These are phyloP conservation scores for Redunca redunca DNA, from an alignment of 2,113 vertebrate species.

Conservation along the genomic window DNA sequence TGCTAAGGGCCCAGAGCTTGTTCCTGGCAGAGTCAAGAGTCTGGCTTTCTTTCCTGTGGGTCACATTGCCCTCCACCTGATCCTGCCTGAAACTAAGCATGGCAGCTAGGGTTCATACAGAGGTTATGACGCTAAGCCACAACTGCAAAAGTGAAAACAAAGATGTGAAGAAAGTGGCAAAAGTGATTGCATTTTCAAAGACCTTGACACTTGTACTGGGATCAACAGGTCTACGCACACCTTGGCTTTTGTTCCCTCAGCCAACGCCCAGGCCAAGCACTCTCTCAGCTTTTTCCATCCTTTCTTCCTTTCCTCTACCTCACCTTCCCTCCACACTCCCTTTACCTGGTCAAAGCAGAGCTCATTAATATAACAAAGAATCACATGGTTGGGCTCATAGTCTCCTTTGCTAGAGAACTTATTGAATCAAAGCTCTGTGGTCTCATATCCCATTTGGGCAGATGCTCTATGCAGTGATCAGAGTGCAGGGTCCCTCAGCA, in stretches of 20 bases:
- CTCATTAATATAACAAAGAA: not conserved
- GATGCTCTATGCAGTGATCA: not conserved
- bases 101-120: not conserved
- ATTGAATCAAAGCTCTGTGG: not conserved
- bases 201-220: not conserved
- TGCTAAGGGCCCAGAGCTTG: not conserved
- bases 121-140: not conserved
- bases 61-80: not conserved
- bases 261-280: not conserved
- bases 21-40: not conserved
- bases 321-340: not conserved
- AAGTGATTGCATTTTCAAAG: not conserved
- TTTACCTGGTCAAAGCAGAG: not conserved
- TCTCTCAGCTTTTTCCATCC: not conserved
- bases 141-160: fast-evolving
- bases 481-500: not conserved
- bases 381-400: not conserved
- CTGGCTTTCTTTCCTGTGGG: not conserved
- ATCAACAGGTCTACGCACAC: not conserved
- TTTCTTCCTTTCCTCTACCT: not conserved
- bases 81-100: constrained; percentile 27
- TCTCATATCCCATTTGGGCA: not conserved
- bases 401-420: not conserved
- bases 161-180: not conserved
- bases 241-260: not conserved